Percentiles rank a stretch among this genome's conserved stretches.
Conservation (phyloP, 1,140 invertebrate genomes). For the Cydia strobilella region DNA sequence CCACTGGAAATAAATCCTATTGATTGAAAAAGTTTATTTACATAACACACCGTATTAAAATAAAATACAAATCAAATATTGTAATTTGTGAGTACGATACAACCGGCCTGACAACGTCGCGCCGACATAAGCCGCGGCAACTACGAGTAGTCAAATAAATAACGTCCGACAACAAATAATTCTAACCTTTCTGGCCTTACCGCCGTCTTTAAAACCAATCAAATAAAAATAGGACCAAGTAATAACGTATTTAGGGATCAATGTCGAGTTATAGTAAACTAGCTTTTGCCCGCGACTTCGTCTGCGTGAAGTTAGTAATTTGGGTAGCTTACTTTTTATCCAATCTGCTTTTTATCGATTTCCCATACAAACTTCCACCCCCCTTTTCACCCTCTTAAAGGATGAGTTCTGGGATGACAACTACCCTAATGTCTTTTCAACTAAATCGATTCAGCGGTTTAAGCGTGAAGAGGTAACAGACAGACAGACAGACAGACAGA, state of each 20-base stretch:
- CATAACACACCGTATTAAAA: slow-evolving; percentile 16
- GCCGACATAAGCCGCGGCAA: slow-evolving; percentile 53
- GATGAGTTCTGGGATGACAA: too few species aligned
- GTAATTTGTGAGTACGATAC: slow-evolving; percentile 49
- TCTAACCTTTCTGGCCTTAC: slow-evolving; percentile 61
- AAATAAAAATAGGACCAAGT: slow-evolving; percentile 49
- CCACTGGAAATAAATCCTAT: background rate
- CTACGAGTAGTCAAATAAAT: slow-evolving; percentile 73
- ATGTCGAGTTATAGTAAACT: slow-evolving; percentile 45
- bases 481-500: too few species aligned
- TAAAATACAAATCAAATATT: slow-evolving; percentile 36
- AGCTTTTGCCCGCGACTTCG: too few species aligned
- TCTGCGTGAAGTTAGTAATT: too few species aligned
- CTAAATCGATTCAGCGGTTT: too few species aligned
- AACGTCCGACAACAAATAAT: slow-evolving; percentile 71
- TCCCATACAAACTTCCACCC: too few species aligned
- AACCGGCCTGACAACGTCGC: slow-evolving; percentile 47
- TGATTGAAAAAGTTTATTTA: slow-evolving; percentile 17
- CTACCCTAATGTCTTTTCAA: too few species aligned
- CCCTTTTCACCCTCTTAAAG: too few species aligned
- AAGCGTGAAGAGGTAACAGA: too few species aligned
- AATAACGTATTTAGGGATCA: slow-evolving; percentile 43
- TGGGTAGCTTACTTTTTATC: too few species aligned
- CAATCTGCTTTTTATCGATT: too few species aligned
- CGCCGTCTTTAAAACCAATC: slow-evolving; percentile 42